Evolutionary conservation across 2,888 invertebrate species (phyloP), one percentile per base, ranked within the genome.

Genomic region (Drosophila recens): DNA sequence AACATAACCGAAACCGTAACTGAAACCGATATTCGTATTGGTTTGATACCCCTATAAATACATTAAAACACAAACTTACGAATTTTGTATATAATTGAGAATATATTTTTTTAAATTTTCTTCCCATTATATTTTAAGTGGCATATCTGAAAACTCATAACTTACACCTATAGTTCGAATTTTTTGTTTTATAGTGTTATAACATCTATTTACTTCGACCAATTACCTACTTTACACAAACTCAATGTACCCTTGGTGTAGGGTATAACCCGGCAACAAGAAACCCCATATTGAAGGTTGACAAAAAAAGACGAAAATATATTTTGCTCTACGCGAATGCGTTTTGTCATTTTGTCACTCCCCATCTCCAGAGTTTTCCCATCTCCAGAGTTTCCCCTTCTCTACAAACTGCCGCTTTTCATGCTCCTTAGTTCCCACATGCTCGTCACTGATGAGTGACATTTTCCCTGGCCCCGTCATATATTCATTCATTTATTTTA

Each of bases 401-500:
- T 9, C 27, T 15, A 40, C 52, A 13, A 23, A 20, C 10, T 33
- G 4, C 1, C 8, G 5, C 9, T 11, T 33, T 4, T 11, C 5
- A 11, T n/a, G 10, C n/a, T n/a, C n/a, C 52, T 5, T 30, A 17
- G 20, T n/a, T 33, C n/a, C 33, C 40, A 23, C 23, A 38, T 33
- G 40, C 34, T 57, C n/a, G n/a, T n/a, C 36, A 33, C 63, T 56
- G 57, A 56, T 56, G 87, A 75, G 78, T 87, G 84, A 84, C 87
- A 87, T 67, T 78, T 69, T 72, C 45, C 61, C 34, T 72, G 49
- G 69, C 66, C 75, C 59, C 56, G 56, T 75, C 68, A 77, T 73
- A 81, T 73, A 78, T 72, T 83, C 84, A 87, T 89, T 89, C 89
- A 80, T 87, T 87, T 87, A 84, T 87, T 75, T 87, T 81, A 79